Conservation (phyloP, 2,888 invertebrate species). For the Polymixis lichenea region DNA sequence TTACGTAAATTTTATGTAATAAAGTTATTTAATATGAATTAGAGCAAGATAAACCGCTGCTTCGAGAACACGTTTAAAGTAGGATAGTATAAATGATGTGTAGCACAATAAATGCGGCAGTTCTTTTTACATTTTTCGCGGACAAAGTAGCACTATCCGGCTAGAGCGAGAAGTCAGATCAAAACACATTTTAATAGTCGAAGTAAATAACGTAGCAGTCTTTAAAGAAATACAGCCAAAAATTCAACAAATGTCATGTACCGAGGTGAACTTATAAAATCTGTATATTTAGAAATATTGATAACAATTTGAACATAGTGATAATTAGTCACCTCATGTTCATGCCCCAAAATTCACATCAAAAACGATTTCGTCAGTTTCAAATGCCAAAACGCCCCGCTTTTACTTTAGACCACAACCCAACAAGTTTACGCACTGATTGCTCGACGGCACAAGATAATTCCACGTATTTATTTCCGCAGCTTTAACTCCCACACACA, state of each 20-base stretch:
- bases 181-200: not conserved
- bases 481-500: slow-evolving; percentile 55
- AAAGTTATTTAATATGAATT: not conserved
- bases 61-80: not conserved
- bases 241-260: not conserved
- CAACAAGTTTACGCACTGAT: slow-evolving; percentile 79
- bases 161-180: not conserved
- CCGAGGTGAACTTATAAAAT: not conserved
- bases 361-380: not conserved
- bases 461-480: slow-evolving; percentile 71
- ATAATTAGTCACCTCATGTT: not conserved
- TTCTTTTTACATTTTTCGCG: not conserved
- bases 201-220: not conserved
- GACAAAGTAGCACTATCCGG: not conserved
- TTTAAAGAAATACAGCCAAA: not conserved
- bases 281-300: not conserved
- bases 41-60: not conserved
- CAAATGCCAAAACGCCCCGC: slow-evolving; percentile 14
- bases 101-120: not conserved
- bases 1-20: not conserved
- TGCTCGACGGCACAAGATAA: slow-evolving; percentile 69
- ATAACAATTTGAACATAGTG: not conserved
- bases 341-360: not conserved
- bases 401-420: slow-evolving; percentile 50
- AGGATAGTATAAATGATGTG: not conserved